Percentiles rank a stretch among this genome's conserved stretches.
Evolutionary conservation across 2,888 invertebrate species (phyloP).

Genomic region (Eremobia ochroleuca): DNA sequence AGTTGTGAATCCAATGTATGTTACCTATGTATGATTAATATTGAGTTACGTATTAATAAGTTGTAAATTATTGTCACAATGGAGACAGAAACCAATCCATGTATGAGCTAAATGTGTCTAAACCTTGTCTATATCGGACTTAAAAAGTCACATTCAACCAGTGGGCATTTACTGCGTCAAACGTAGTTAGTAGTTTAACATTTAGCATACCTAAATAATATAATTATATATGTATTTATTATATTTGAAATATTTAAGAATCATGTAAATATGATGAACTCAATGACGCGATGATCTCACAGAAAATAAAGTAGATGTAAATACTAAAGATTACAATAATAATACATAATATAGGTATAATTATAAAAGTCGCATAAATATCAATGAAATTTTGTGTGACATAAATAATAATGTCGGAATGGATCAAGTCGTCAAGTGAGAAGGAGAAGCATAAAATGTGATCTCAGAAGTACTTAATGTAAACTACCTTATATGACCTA

Average conservation of each 20-base stretch:
- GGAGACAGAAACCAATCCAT: not conserved
- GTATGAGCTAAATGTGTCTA: conserved; percentile 14
- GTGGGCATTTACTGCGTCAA: conserved; percentile 51
- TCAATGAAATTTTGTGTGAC: conserved; percentile 2
- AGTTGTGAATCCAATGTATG: not conserved
- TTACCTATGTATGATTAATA: conserved; percentile 16
- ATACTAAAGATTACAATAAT: conserved; percentile 38
- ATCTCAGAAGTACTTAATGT: conserved; percentile 33
- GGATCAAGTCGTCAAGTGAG: conserved; percentile 7
- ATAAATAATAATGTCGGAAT: conserved; percentile 4
- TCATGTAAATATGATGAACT: conserved; percentile 60
- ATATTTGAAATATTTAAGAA: conserved; percentile 29
- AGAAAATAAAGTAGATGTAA: conserved; percentile 58
- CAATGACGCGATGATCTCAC: conserved; percentile 61
- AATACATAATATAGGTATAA: not conserved
- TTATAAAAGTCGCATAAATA: conserved; percentile 6
- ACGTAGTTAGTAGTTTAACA: conserved; percentile 34
- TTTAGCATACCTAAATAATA: conserved; percentile 4
- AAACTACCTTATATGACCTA: conserved; percentile 19
- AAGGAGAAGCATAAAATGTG: conserved; percentile 42
- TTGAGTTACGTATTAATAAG: conserved; percentile 29
- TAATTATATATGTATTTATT: conserved; percentile 21
- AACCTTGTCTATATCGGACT: conserved; percentile 14
- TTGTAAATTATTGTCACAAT: conserved; percentile 31
- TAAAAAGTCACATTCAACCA: conserved; percentile 44